Evolutionary conservation across 2,888 invertebrate genomes (phyloP), one percentile per base, ranked within the genome.

Genomic region (Argyra leucocephala): DNA sequence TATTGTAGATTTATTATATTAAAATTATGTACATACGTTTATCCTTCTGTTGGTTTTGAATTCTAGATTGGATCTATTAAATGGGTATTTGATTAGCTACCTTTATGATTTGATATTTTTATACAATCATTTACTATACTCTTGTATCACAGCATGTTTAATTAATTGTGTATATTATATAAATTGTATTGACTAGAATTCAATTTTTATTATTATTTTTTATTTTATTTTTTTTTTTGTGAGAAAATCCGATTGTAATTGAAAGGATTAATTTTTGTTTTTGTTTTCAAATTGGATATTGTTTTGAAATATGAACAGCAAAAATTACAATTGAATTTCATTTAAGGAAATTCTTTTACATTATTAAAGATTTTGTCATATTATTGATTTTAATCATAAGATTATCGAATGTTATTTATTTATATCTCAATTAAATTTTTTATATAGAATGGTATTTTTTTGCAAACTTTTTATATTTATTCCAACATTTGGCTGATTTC

Each of bases 211-310:
- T n/a, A n/a, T n/a, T n/a, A n/a, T n/a, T n/a, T n/a, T n/a, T n/a
- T n/a, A n/a, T n/a, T n/a, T n/a, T n/a, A n/a, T n/a, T n/a, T n/a
- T 31, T 31, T 7, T 31, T 31, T 15, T 48, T 48, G 48, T 48
- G 48, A 48, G 48, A 48, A 48, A 48, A 48, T 48, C 48, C 48
- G 48, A 48, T 15, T 48, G 48, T 48, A 48, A 48, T 18, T 48
- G 48, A 48, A 48, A 48, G 48, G 48, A 48, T 48, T 48, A 48
- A 48, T 5, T 9, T 12, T 37, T 37, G 3, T 37, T 37, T 37
- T 37, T 9, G 5, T 37, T 37, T 37, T 37, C 37, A 9, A 12
- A 9, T 37, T 37, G 15, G 37, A 9, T 37, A 26, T 4, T 26
- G 4, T 26, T 26, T 26, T 7, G 5, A 26, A 26, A 6, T 26